A percentile compares a stretch with the other conserved stretches of the same genome.
These are phyloP conservation scores for Eristalis intricaria DNA, from an alignment of 2,888 invertebrate species.

Conservation along the genomic window DNA sequence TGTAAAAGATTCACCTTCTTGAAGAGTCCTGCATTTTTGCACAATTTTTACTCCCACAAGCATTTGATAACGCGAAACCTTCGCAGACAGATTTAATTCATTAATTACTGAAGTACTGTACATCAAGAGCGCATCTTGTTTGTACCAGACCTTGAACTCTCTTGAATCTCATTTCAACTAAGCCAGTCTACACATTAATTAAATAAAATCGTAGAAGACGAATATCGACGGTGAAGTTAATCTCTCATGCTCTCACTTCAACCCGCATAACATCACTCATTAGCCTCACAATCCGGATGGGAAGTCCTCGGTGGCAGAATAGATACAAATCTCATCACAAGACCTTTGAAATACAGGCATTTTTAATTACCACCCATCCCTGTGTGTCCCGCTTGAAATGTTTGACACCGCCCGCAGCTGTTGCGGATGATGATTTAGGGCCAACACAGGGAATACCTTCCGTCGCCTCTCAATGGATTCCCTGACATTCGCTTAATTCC, in stretches of 20 bases:
- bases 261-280: neutral
- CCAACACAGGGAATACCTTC: slow-evolving; percentile 30
- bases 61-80: too few species aligned
- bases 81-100: too few species aligned
- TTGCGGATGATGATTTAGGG: slow-evolving; percentile 61
- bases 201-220: neutral
- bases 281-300: neutral
- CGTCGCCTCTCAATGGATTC: slow-evolving; percentile 13
- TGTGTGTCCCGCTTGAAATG: neutral
- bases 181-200: neutral
- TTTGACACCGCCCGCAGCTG: slow-evolving; percentile 59
- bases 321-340: neutral
- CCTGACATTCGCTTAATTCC: slow-evolving; percentile 27
- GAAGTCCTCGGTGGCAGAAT: neutral
- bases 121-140: too few species aligned
- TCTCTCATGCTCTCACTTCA: neutral
- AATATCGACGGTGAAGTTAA: neutral
- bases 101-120: too few species aligned
- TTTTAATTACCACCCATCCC: neutral
- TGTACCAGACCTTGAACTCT: too few species aligned
- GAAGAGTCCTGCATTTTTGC: too few species aligned
- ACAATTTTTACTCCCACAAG: too few species aligned
- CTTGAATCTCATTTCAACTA: neutral
- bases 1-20: too few species aligned
- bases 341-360: slow-evolving; percentile 8